These are phyloP conservation scores for Lordiphosa fenestrarum DNA, from an alignment of 2,888 invertebrate species.

Conservation along the genomic window DNA sequence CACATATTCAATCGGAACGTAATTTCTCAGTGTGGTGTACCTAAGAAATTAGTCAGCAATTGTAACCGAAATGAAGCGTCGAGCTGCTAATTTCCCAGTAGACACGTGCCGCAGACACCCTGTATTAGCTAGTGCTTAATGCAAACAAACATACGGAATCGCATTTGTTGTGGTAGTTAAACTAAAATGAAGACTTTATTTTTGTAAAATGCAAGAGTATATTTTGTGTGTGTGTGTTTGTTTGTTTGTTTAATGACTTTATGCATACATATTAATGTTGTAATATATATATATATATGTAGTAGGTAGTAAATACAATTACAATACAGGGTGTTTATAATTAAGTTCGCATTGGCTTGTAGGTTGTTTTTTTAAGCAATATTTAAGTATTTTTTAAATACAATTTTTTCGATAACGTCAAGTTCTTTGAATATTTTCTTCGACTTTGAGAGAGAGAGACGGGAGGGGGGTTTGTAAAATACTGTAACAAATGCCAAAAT, in stretches of 20 bases:
- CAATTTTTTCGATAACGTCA: conserved; percentile 58
- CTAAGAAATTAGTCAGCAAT: conserved; percentile 55
- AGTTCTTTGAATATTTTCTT: conserved; percentile 47
- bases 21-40: conserved; percentile 16
- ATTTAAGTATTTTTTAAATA: conserved; percentile 73
- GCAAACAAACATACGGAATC: conserved; percentile 18
- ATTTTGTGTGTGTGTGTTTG: conserved; percentile 50
- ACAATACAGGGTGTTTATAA: conserved; percentile 54
- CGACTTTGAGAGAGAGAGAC: no score
- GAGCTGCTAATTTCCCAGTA: conserved; percentile 43
- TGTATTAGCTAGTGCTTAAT: conserved; percentile 40
- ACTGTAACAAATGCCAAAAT: conserved; percentile 63
- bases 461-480: conserved; percentile 45
- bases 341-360: conserved; percentile 34
- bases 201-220: conserved; percentile 76
- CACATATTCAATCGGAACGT: background rate
- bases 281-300: conserved; percentile 24
- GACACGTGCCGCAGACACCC: conserved; percentile 59
- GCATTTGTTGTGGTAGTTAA: conserved; percentile 60
- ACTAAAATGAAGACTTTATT: conserved; percentile 78
- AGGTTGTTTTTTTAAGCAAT: conserved; percentile 49
- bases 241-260: conserved; percentile 48
- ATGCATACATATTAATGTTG: conserved; percentile 50
- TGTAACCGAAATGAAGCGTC: conserved; percentile 47
- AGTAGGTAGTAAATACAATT: conserved; percentile 54